Conservation (phyloP, 2,797 vertebrate species). For the Chloroceryle amazona region DNA sequence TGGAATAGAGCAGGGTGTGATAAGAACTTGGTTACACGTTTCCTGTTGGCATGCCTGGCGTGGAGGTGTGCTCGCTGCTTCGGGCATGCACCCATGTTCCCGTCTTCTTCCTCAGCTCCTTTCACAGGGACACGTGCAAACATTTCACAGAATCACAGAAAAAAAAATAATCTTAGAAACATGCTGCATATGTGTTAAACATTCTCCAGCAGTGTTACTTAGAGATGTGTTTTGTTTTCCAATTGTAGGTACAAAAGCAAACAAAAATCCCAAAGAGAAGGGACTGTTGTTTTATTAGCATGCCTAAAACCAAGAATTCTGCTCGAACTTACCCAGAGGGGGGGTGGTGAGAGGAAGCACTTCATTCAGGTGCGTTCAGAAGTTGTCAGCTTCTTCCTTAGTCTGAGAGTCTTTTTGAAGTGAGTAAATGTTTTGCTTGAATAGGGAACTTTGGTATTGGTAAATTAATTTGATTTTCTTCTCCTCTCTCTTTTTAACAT, state of each 20-base stretch:
- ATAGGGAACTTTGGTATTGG: not conserved
- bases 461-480: not conserved
- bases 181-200: not conserved
- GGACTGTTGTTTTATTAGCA: not conserved
- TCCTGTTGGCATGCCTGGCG: fast-evolving
- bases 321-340: not conserved
- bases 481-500: not conserved
- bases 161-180: not conserved
- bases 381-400: not conserved
- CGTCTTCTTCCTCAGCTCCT: not conserved
- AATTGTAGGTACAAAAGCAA: not conserved
- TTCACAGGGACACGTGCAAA: not conserved
- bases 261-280: not conserved
- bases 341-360: not conserved
- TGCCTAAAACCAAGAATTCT: not conserved
- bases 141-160: not conserved
- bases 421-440: not conserved
- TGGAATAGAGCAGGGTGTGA: not conserved
- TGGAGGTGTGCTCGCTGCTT: not conserved
- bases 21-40: not conserved
- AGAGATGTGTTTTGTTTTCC: not conserved
- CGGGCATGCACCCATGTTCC: not conserved
- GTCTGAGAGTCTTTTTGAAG: not conserved
- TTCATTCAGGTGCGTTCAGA: not conserved
- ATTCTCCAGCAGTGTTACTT: not conserved